These are phyloP conservation scores for Zootoca vivipara DNA, from an alignment of 2,113 vertebrate species.

Conservation along the genomic window DNA sequence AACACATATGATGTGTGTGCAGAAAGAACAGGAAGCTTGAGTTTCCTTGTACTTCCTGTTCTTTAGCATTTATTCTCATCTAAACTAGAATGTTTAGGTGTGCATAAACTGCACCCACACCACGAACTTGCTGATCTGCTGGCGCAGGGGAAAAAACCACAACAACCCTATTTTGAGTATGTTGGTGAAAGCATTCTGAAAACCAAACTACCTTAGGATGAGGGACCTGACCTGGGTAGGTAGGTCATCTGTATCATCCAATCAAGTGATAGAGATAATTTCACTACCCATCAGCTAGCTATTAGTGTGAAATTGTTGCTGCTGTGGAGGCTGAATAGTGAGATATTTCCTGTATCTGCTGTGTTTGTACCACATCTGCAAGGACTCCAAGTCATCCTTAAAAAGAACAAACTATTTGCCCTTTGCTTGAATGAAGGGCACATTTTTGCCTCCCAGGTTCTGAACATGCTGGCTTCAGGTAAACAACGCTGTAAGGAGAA, in stretches of 20 bases:
- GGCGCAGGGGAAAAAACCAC: not conserved
- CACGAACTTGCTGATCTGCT: not conserved
- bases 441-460: slow-evolving; percentile 53
- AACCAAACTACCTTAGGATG: not conserved
- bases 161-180: not conserved
- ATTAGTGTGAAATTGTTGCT: not conserved
- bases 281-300: not conserved
- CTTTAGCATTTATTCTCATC: not conserved
- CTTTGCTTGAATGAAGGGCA: not conserved
- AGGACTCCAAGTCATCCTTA: not conserved
- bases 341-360: not conserved
- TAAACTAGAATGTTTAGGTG: not conserved
- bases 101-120: not conserved
- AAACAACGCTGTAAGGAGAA: slow-evolving; percentile 72
- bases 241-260: not conserved
- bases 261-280: not conserved
- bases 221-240: not conserved
- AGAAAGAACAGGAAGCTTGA: not conserved
- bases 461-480: slow-evolving; percentile 67
- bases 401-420: not conserved
- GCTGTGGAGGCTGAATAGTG: not conserved
- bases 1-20: not conserved
- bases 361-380: slow-evolving; percentile 3
- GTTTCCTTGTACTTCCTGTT: not conserved
- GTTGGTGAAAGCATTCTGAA: not conserved